Evolutionary conservation across 2,888 invertebrate species (phyloP), one percentile per base, ranked within the genome.

Genomic region (Nematopogon swammerdamellus): DNA sequence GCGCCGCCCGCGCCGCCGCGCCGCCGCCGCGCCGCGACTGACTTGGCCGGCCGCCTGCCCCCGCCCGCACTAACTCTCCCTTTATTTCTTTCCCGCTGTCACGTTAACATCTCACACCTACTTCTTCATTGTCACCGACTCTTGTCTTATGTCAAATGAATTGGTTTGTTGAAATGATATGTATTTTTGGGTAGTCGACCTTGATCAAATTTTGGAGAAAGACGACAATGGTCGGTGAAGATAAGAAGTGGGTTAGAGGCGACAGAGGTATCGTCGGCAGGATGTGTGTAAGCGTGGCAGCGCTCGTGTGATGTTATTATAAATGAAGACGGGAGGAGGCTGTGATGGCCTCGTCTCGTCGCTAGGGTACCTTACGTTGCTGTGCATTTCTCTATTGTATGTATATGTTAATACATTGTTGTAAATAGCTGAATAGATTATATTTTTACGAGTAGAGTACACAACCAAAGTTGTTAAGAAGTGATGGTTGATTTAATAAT

Each of bases 401-500:
- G 80, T 81, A 80, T 79, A 77, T 77, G 73, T 80, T 74, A 70
- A 74, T 70, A 74, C 69, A 56, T 55, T 57, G 72, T 68, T 79
- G 79, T 79, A 79, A 70, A 79, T 79, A 79, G 72, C 68, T 75
- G 72, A 73, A 68, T 74, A 75, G 72, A 71, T 63, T 70, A 76
- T 79, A 79, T 80, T 79, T 80, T 79, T 80, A 80, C 79, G 80
- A 76, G 66, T 80, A 80, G 80, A 70, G 69, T 79, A 80, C 79
- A 77, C 80, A 80, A 80, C 80, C 80, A 80, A 80, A 80, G 80
- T 80, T 80, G 80, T 80, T 80, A 80, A 72, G 72, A 80, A 76
- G 75, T 79, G 77, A 79, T 76, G 80, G 80, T 80, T 80, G 80
- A 75, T 70, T 73, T 72, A 77, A 75, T 75, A 71, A 72, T 74